Conservation (phyloP, 1,140 invertebrate species). For the Drosophila gunungcola region DNA sequence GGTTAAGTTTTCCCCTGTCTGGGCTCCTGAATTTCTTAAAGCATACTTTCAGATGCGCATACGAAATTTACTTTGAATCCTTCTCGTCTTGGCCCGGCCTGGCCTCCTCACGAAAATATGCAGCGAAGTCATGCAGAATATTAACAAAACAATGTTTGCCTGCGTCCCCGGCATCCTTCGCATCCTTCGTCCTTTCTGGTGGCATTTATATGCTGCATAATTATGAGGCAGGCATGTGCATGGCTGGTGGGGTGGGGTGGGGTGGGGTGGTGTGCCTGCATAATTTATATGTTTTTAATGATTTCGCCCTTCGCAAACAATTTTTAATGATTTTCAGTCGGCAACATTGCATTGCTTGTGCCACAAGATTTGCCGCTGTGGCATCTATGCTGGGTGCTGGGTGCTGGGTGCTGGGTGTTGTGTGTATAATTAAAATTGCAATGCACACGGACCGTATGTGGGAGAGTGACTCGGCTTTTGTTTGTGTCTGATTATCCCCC, state of each 20-base stretch:
- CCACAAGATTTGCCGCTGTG: slow-evolving; percentile 21
- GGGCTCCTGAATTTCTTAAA: slow-evolving; percentile 64
- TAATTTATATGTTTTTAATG: slow-evolving; percentile 83
- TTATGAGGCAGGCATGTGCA: slow-evolving; percentile 47
- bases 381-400: slow-evolving; percentile 26
- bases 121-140: slow-evolving; percentile 62
- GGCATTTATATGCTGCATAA: slow-evolving; percentile 69
- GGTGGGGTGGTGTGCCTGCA: slow-evolving; percentile 39
- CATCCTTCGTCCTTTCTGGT: slow-evolving; percentile 34
- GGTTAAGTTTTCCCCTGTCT: slow-evolving; percentile 16
- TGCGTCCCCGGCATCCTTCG: slow-evolving; percentile 21
- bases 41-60: slow-evolving; percentile 75
- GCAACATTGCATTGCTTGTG: slow-evolving; percentile 51
- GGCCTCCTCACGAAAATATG: slow-evolving; percentile 36
- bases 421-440: slow-evolving; percentile 82
- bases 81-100: background rate
- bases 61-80: slow-evolving; percentile 51
- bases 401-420: slow-evolving; percentile 18
- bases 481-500: slow-evolving; percentile 51
- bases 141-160: slow-evolving; percentile 70
- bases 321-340: slow-evolving; percentile 76
- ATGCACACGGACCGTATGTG: slow-evolving; percentile 36
- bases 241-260: background rate
- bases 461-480: slow-evolving; percentile 53
- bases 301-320: slow-evolving; percentile 71